These are phyloP conservation scores for Ormia ochracea DNA, from an alignment of 2,888 invertebrate genomes.

Conservation along the genomic window DNA sequence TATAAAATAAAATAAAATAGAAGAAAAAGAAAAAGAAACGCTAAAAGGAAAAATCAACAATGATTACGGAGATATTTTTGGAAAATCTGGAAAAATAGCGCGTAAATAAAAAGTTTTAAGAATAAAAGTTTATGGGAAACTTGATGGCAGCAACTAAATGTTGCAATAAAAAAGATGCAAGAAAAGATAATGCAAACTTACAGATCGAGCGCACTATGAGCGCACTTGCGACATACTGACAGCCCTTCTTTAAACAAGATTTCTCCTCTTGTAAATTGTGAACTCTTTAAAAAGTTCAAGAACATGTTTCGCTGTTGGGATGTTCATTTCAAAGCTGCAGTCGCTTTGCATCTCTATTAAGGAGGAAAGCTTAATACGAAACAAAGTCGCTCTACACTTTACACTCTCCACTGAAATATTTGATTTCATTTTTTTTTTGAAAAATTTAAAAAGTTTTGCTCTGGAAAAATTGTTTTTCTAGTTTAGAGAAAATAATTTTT, in stretches of 20 bases:
- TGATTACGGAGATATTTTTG: constrained; percentile 52
- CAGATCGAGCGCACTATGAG: not conserved
- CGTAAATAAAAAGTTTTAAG: constrained; percentile 18
- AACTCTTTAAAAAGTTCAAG: constrained; percentile 55
- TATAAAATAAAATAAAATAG: too few relatives aligned
- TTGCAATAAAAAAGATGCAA: constrained; percentile 26
- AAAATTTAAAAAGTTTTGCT: too few relatives aligned
- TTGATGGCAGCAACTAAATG: constrained; percentile 19
- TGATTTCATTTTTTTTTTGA: too few relatives aligned
- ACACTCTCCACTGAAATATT: too few relatives aligned
- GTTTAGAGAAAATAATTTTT: too few relatives aligned
- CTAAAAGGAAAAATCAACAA: constrained; percentile 56
- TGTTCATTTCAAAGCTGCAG: not conserved
- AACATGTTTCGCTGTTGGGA: constrained; percentile 26
- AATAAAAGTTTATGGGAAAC: constrained; percentile 13
- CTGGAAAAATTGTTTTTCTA: too few relatives aligned
- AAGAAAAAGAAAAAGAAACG: not conserved
- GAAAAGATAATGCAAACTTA: not conserved
- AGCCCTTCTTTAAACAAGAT: constrained; percentile 25
- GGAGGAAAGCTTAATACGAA: not conserved
- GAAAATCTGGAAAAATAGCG: constrained; percentile 56
- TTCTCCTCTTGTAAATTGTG: constrained; percentile 16
- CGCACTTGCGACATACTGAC: not conserved
- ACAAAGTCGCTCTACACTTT: not conserved
- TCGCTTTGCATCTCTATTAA: not conserved